Conservation (phyloP, 2,797 vertebrate genomes). For the Acipenser ruthenus region DNA sequence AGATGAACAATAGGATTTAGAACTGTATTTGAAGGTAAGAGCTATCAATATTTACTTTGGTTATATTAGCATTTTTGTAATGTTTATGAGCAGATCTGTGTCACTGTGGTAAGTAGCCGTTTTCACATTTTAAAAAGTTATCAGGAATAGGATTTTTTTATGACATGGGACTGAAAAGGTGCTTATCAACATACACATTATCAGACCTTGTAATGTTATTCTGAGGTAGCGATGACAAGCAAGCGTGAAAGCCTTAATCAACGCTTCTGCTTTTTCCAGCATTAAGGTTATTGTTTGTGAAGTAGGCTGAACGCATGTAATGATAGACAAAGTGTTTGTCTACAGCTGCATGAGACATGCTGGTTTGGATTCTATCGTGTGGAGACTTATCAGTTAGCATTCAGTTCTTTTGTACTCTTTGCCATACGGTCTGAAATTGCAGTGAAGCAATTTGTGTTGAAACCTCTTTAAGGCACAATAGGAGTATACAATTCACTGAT, state of each 20-base stretch:
- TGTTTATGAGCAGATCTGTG: too few species aligned
- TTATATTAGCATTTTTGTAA: too few species aligned
- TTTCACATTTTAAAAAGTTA: too few species aligned
- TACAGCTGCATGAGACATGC: background rate
- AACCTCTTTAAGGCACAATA: background rate
- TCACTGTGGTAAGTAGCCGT: too few species aligned
- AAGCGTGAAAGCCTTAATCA: too few species aligned
- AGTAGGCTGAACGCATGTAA: background rate
- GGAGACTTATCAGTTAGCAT: background rate
- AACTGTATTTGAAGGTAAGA: slow-evolving; percentile 55
- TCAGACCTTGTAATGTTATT: too few species aligned
- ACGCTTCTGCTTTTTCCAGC: too few species aligned
- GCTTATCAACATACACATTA: too few species aligned
- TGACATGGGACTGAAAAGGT: too few species aligned
- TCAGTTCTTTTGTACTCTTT: background rate
- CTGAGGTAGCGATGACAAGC: too few species aligned
- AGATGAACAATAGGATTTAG: slow-evolving; percentile 48
- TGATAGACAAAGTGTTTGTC: background rate
- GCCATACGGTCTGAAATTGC: background rate
- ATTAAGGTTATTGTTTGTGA: background rate
- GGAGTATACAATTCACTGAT: background rate
- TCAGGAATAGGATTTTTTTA: too few species aligned
- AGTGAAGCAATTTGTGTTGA: background rate
- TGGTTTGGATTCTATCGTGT: background rate
- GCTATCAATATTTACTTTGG: background rate